Conservation (phyloP, 2,888 invertebrate species). For the Drosophila emarginata region DNA sequence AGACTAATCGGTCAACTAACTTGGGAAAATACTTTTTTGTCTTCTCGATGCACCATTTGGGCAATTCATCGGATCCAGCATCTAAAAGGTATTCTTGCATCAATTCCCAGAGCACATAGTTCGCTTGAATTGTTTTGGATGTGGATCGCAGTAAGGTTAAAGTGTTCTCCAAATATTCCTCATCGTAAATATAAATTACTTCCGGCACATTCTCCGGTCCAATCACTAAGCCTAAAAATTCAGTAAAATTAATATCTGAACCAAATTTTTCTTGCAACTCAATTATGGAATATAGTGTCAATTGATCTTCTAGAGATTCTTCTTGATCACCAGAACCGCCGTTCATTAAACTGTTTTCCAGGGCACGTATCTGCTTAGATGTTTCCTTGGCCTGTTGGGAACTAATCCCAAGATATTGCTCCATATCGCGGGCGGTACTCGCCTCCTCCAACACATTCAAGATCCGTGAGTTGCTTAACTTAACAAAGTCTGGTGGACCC, state of each 20-base stretch:
- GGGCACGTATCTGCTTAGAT: constrained; percentile 52
- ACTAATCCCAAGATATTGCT: constrained; percentile 55
- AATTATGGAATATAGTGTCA: constrained; percentile 45
- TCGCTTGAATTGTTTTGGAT: constrained; percentile 49
- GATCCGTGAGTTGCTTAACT: constrained; percentile 19
- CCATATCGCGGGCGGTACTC: constrained; percentile 41
- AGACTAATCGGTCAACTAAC: constrained; percentile 70
- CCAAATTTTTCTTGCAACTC: constrained; percentile 56
- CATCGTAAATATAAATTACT: constrained; percentile 66
- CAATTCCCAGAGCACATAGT: constrained; percentile 75
- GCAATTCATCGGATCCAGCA: constrained; percentile 16
- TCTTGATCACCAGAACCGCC: constrained; percentile 33
- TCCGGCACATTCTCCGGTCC: constrained; percentile 65
- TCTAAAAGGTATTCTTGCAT: constrained; percentile 64
- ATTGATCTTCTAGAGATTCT: constrained; percentile 44
- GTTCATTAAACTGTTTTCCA: constrained; percentile 51
- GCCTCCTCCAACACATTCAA: constrained; percentile 27
- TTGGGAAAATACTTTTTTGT: constrained; percentile 71
- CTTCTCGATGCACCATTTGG: constrained; percentile 62
- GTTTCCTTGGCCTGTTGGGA: constrained; percentile 41
- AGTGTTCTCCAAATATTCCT: constrained; percentile 53
- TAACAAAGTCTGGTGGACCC: constrained; percentile 46
- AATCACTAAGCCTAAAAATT: constrained; percentile 65
- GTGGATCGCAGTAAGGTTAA: constrained; percentile 50
- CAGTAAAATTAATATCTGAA: constrained; percentile 61